These are phyloP conservation scores for Alosa sapidissima DNA, from an alignment of 2,797 vertebrate genomes.

Conservation along the genomic window DNA sequence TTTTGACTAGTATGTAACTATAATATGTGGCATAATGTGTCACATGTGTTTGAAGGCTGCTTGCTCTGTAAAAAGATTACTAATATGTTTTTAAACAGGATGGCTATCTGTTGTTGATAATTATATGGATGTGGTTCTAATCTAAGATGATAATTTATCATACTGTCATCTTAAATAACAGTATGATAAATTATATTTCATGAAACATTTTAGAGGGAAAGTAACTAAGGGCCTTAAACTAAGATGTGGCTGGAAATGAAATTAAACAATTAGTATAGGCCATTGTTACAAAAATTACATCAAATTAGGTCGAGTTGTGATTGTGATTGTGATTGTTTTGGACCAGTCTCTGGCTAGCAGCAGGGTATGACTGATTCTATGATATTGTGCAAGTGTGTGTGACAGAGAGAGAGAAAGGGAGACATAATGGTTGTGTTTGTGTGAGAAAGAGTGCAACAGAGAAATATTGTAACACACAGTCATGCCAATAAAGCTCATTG, in stretches of 20 bases:
- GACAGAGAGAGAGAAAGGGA: background rate
- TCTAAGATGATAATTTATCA: background rate
- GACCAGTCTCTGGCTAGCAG: background rate
- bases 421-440: background rate
- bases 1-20: background rate
- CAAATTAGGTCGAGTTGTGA: background rate
- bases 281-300: background rate
- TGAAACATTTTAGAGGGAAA: background rate
- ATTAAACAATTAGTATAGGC: background rate
- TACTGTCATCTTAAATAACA: background rate
- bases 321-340: background rate
- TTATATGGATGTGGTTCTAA: background rate
- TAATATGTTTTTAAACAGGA: background rate
- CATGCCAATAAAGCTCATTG: too few species aligned
- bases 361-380: background rate
- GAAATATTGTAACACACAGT: background rate
- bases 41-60: background rate
- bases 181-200: background rate
- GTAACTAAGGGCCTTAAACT: background rate
- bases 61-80: background rate
- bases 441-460: background rate
- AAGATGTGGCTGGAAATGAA: background rate
- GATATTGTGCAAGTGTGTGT: background rate
- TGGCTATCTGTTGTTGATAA: background rate
- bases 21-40: background rate